A percentile compares a stretch with the other conserved stretches of the same genome.
Conservation (phyloP, 2,113 vertebrate species). For the Gymnocephalus cernua region DNA sequence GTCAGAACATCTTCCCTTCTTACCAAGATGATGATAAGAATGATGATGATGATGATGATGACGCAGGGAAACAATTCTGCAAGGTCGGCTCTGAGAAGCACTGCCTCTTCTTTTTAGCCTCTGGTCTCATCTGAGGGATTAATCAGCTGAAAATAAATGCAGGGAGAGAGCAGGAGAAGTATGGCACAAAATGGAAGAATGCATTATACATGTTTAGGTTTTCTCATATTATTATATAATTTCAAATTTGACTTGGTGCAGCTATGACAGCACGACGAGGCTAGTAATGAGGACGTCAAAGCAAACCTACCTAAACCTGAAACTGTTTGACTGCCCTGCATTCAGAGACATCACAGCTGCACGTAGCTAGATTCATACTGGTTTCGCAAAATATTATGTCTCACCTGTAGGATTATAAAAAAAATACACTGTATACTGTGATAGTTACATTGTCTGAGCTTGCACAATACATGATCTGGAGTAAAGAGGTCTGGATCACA, state of each 20-base stretch:
- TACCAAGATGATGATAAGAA: constrained; percentile 24
- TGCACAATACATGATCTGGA: constrained; percentile 1
- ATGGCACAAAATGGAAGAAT: constrained; percentile 6
- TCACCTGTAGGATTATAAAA: background rate
- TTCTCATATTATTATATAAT: too few relatives aligned
- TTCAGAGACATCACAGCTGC: background rate
- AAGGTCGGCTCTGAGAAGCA: constrained; percentile 12
- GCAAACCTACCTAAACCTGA: background rate
- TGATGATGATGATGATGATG: constrained; percentile 21
- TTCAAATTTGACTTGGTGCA: background rate
- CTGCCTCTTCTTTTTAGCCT: constrained; percentile 29
- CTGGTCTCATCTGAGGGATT: constrained; percentile 37
- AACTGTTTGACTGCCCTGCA: background rate
- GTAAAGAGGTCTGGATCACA: background rate
- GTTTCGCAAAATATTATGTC: background rate
- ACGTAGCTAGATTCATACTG: background rate
- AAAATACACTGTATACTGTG: background rate
- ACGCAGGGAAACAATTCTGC: constrained; percentile 39
- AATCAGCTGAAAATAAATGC: constrained; percentile 64
- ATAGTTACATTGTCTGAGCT: background rate
- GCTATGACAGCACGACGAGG: background rate
- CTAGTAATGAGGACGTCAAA: background rate
- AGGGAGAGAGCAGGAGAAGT: constrained; percentile 1
- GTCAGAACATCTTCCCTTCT: constrained; percentile 33
- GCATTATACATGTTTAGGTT: background rate